phyloP scores from a whole-genome alignment of 1,140 invertebrate genomes.

The Ceratoteleas bidentatus region DNA sequence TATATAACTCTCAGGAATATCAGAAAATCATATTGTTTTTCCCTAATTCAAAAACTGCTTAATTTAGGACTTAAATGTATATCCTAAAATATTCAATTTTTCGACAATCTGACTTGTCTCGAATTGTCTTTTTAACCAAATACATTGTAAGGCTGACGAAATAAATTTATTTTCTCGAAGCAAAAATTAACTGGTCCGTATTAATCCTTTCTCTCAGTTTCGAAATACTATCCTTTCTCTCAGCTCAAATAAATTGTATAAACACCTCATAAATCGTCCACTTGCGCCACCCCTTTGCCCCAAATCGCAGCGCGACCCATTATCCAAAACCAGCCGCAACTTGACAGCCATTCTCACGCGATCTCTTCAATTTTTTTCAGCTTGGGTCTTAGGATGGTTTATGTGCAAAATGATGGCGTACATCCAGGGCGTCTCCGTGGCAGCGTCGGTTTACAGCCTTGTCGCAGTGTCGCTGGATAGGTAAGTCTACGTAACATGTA shows the following conservation, averaged over 20 bases:
- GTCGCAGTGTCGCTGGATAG: slow-evolving; percentile 96
- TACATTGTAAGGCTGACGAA: too few species aligned
- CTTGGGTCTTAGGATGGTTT: slow-evolving; percentile 95
- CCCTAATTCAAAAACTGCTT: too few species aligned
- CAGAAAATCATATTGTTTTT: too few species aligned
- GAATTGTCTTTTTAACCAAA: too few species aligned
- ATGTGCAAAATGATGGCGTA: slow-evolving; percentile 97
- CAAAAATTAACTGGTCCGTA: too few species aligned
- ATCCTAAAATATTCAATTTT: too few species aligned
- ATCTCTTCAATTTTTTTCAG: slow-evolving; percentile 73
- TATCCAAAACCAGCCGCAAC: slow-evolving; percentile 12
- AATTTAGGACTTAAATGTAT: too few species aligned
- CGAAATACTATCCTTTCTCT: too few species aligned
- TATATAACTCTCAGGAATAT: too few species aligned
- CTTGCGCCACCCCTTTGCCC: not conserved
- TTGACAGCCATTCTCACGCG: slow-evolving; percentile 40
- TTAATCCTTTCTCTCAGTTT: too few species aligned
- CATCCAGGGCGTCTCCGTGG: slow-evolving; percentile 96
- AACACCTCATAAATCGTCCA: not conserved
- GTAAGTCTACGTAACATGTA: slow-evolving; percentile 80
- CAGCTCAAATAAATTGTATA: not conserved
- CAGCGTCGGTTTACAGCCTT: slow-evolving; percentile 95
- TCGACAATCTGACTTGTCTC: too few species aligned
- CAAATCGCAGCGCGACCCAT: slow-evolving; percentile 17
- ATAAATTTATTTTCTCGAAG: too few species aligned